Base-by-base conservation (phyloP, 1,140 invertebrate species). In the Drosophila repletoides region DNA sequence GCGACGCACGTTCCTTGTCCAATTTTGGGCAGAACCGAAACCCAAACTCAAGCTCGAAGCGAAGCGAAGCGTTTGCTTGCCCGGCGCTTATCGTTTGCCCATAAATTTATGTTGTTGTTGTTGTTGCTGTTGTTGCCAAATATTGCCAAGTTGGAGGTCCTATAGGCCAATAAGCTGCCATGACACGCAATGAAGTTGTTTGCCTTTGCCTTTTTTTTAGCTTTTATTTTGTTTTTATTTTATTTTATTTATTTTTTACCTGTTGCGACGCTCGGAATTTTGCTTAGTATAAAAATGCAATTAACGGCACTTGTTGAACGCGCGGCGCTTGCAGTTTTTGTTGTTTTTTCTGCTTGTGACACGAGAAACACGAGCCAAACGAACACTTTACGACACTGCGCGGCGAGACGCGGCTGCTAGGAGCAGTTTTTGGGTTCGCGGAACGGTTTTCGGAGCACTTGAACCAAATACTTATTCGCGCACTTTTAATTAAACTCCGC, bases 141-240 rank as follows among this genome's bases (percentile, higher is more conserved):
- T 69, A 69, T 69, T 70, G 58, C 75, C 63, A 79, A 56, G 34
- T 73, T 31, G 66, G 80, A 74, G 75, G 79, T 84, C 71, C 79
- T 80, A n/a, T n/a, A 74, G 71, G 58, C 71, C 56, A 72, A 63
- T 68, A 71, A 59, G 60, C 67, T 45, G 34, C 43, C 46, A 31
- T 77, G 63, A 76, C 79, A 84, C 80, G 80, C 79, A 86, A 84
- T 84, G 79, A 84, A 84, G 80, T 75, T 84, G 79, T 84, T 84
- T 70, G 61, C 60, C 33, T 60, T 60, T 46, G 51, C 49, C 45
- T 46, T 19, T 46, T 38, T 31, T 34, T n/a, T n/a, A n/a, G n/a
- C n/a, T n/a, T n/a, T n/a, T n/a, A n/a, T n/a, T n/a, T n/a, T n/a
- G n/a, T n/a, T n/a, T n/a, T n/a, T n/a, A n/a, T n/a, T n/a, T n/a